Conservation (phyloP, 2,113 vertebrate genomes). For the Riparia riparia region DNA sequence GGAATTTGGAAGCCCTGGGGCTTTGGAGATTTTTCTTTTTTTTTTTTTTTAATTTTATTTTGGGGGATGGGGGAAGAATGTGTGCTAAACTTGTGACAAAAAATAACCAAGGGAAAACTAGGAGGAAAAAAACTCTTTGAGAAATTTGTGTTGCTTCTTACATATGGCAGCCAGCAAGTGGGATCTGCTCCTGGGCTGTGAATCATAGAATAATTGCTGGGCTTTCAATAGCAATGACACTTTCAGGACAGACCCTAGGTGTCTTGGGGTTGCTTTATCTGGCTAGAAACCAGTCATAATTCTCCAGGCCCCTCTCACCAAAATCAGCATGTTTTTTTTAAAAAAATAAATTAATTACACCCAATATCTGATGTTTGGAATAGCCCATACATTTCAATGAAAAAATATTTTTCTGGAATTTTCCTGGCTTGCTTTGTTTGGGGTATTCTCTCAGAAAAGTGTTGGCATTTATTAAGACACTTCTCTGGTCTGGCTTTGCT, state of each 20-base stretch:
- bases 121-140: background rate
- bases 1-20: background rate
- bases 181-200: background rate
- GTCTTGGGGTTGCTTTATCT: background rate
- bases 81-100: background rate
- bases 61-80: rapidly evolving
- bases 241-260: background rate
- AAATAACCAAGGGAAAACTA: background rate
- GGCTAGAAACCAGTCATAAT: background rate
- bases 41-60: background rate
- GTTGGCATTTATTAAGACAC: constrained; percentile 38
- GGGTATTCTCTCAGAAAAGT: background rate
- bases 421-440: background rate
- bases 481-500: constrained; percentile 34
- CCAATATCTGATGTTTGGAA: background rate
- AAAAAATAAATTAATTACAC: background rate
- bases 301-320: rapidly evolving
- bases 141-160: background rate
- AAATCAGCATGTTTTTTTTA: background rate
- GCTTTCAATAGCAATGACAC: background rate
- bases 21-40: background rate
- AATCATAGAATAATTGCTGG: background rate
- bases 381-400: background rate
- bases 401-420: background rate
- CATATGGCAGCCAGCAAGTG: background rate